phyloP scores from a whole-genome alignment of 1,140 invertebrate species.

The Asbolus verrucosus region DNA sequence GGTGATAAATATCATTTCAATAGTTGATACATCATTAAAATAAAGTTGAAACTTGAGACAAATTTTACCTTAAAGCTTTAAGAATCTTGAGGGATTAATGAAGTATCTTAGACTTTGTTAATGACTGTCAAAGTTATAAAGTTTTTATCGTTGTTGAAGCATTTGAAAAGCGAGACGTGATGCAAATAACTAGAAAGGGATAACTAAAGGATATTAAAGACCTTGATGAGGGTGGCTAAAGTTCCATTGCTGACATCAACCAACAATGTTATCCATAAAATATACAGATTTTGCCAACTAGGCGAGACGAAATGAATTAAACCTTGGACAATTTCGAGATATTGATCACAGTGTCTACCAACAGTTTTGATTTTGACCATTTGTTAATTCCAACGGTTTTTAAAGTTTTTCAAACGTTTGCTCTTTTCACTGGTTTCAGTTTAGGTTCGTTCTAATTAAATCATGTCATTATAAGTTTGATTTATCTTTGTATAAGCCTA shows the following conservation, averaged over 20 bases:
- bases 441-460: slow-evolving; percentile 20
- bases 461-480: slow-evolving; percentile 4
- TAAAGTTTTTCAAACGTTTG: no score
- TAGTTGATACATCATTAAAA: not conserved
- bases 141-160: slow-evolving; percentile 25
- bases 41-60: slow-evolving; percentile 4
- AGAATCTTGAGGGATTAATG: slow-evolving; percentile 33
- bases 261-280: slow-evolving; percentile 26
- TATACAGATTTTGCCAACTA: slow-evolving; percentile 20
- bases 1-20: slow-evolving; percentile 3
- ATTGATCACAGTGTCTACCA: slow-evolving; percentile 31
- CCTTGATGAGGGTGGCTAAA: slow-evolving; percentile 30
- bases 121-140: slow-evolving; percentile 38
- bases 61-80: slow-evolving; percentile 11
- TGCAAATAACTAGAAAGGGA: slow-evolving; percentile 34
- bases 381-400: no score
- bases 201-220: slow-evolving; percentile 18
- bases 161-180: slow-evolving; percentile 36
- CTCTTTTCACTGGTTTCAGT: no score
- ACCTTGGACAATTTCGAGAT: slow-evolving; percentile 19
- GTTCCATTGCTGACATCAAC: slow-evolving; percentile 26
- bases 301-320: slow-evolving; percentile 16
- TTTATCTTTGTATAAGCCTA: slow-evolving; percentile 26
- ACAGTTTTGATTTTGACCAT: no score
- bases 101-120: slow-evolving; percentile 38